Evolutionary conservation across 2,797 vertebrate genomes (phyloP), one percentile per base, ranked within the genome.

Genomic region (Rachycentron canadum): DNA sequence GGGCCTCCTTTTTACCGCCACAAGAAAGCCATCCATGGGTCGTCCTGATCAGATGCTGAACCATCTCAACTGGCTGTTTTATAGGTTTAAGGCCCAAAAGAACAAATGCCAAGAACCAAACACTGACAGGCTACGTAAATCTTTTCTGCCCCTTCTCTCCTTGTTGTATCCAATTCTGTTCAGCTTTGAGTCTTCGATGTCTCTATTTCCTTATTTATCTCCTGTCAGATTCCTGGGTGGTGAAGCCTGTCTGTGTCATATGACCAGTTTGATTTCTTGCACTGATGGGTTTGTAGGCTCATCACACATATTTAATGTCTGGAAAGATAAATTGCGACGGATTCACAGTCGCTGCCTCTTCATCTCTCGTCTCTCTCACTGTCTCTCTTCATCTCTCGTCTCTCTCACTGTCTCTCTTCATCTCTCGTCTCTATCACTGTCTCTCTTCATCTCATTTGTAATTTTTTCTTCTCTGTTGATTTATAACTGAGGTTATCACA

Each of bases 401-500:
- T n/a, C n/a, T n/a, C n/a, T n/a, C n/a, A n/a, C n/a, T n/a, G n/a
- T n/a, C n/a, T n/a, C n/a, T 14, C 32, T 32, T 32, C 8, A 23
- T 40, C 49, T 63, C 26, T 62, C 21, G 5, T 74, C 52, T 13
- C 50, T 49, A 19, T 63, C 25, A 38, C 13, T 23, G 16, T 38
- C 40, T 19, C 49, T 69, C 55, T 34, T 5, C 12, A 32, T 45
- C 25, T 28, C 52, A n/a, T 36, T 14, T 11, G 52, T 16, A 14
- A 26, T 19, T 59, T 52, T 52, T 47, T 30, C 4, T 50, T 70
- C n/a, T 26, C 52, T 40, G 28, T 68, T 25, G 25, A 80, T 77
- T 76, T 67, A 73, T 57, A 28, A 64, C n/a, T 0, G 53, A 75
- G 45, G 58, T 86, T 84, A 84, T 88, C 75, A 12, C 65, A 21